Conservation (phyloP, 2,888 invertebrate genomes). For the Prionchulus punctatus region DNA sequence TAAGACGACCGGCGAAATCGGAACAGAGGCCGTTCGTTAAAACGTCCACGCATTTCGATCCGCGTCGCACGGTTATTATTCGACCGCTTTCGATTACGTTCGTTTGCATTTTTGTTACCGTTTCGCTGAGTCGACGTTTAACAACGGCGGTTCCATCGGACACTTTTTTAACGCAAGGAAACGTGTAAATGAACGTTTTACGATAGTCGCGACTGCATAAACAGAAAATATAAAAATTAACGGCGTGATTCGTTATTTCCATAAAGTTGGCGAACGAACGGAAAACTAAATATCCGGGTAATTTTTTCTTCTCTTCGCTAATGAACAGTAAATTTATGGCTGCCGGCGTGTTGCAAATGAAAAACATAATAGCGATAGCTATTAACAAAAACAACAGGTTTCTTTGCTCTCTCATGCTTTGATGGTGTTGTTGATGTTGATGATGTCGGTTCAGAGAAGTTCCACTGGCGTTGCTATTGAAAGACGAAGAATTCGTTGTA, state of each 20-base stretch:
- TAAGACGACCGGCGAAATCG: too few relatives aligned
- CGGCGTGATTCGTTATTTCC: conserved; percentile 31
- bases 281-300: conserved; percentile 28
- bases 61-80: too few relatives aligned
- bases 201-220: conserved; percentile 30
- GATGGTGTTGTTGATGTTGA: background rate
- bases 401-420: background rate
- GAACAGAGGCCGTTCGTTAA: too few relatives aligned
- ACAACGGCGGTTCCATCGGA: background rate
- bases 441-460: too few relatives aligned
- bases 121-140: too few relatives aligned
- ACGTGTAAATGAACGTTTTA: conserved; percentile 27
- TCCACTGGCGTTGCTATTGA: too few relatives aligned
- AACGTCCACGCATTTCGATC: too few relatives aligned
- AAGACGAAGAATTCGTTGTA: too few relatives aligned
- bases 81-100: too few relatives aligned
- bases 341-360: conserved; percentile 32
- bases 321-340: conserved; percentile 31
- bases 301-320: conserved; percentile 21
- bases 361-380: conserved; percentile 29
- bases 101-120: too few relatives aligned
- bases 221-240: conserved; percentile 30
- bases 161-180: conserved; percentile 15
- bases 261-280: conserved; percentile 31
- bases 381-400: conserved; percentile 26